phyloP scores from a whole-genome alignment of 2,888 invertebrate genomes.

The Acanthosepion esculentum region DNA sequence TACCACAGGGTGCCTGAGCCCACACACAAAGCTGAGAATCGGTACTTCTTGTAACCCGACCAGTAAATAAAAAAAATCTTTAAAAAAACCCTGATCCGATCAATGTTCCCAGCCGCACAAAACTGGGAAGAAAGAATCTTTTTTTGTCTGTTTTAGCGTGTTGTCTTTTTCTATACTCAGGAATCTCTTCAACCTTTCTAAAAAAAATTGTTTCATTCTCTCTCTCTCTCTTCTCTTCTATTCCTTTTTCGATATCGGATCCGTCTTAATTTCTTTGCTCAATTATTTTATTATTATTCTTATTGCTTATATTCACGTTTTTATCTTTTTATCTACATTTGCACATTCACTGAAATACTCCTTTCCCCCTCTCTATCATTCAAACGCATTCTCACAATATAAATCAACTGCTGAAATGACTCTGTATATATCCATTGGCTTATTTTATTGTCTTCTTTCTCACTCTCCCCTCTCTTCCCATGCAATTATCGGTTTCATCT shows the following conservation, averaged over 20 bases:
- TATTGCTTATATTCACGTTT: no score
- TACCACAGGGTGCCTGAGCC: not conserved
- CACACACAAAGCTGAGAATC: slow-evolving; percentile 23
- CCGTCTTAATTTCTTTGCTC: not conserved
- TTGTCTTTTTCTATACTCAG: not conserved
- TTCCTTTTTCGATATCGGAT: not conserved
- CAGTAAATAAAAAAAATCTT: not conserved
- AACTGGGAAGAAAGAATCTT: not conserved
- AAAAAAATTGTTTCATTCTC: not conserved
- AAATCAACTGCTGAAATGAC: no score
- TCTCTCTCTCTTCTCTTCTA: not conserved
- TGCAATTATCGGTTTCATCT: no score
- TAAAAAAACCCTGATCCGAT: not conserved
- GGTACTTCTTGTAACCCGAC: slow-evolving; percentile 20
- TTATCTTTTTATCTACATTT: no score
- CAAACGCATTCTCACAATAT: no score
- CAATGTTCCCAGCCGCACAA: not conserved
- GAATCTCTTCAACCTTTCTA: not conserved
- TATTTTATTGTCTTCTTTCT: not conserved
- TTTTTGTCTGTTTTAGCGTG: not conserved
- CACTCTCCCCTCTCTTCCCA: not conserved
- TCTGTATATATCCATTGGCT: no score
- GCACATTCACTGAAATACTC: no score
- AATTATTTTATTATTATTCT: no score
- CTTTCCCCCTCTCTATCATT: no score